These are phyloP conservation scores for Sula dactylatra DNA, from an alignment of 2,113 vertebrate species.

Conservation along the genomic window DNA sequence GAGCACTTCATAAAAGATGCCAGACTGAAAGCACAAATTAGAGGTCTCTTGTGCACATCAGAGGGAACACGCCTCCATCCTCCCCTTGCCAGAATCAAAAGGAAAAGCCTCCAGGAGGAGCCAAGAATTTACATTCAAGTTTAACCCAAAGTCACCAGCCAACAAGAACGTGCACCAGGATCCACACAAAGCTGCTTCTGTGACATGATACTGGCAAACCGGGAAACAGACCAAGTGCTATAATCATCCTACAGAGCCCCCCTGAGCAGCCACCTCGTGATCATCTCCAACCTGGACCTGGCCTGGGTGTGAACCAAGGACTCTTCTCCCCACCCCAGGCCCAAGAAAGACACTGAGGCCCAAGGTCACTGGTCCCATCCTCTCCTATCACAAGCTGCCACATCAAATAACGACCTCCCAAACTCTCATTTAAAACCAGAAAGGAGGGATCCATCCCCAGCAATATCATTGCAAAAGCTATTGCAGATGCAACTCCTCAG, in stretches of 20 bases:
- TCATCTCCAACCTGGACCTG: not conserved
- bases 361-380: not conserved
- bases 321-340: not conserved
- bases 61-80: not conserved
- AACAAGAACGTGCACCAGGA: conserved; percentile 22
- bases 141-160: conserved; percentile 59
- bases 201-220: not conserved
- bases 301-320: not conserved
- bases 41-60: not conserved
- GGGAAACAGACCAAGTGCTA: not conserved
- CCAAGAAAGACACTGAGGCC: fast-evolving
- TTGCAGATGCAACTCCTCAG: not conserved
- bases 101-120: conserved; percentile 30
- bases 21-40: not conserved
- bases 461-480: not conserved
- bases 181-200: conserved; percentile 53
- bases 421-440: not conserved
- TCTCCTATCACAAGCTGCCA: not conserved
- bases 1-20: not conserved
- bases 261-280: not conserved
- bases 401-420: not conserved
- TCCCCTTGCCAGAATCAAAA: conserved; percentile 16
- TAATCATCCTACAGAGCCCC: not conserved
- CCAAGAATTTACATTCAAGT: conserved; percentile 52
- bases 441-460: not conserved